Evolutionary conservation across 2,113 vertebrate species (phyloP).

Genomic region (Halcyon malimbica): DNA sequence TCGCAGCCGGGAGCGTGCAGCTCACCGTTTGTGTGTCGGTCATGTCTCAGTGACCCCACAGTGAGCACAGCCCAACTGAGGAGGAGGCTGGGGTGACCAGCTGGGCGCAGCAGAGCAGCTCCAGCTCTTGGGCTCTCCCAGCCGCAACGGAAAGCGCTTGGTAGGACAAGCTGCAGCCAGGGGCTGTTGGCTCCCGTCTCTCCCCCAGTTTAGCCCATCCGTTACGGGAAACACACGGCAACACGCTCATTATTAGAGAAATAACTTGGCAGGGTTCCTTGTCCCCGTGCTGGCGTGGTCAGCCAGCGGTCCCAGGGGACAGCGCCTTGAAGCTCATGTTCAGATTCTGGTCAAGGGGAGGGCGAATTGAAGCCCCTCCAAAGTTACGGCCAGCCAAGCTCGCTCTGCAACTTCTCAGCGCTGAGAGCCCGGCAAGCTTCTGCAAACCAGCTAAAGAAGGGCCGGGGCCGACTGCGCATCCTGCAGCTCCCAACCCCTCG

Average conservation of each 20-base stretch:
- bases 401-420: not conserved
- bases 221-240: accelerated
- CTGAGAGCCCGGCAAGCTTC: accelerated
- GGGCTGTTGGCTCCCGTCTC: not conserved
- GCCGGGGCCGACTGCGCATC: not conserved
- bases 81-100: accelerated
- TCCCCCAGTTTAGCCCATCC: not conserved
- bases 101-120: not conserved
- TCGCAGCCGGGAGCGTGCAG: not conserved
- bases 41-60: not conserved
- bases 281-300: accelerated
- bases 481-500: not conserved
- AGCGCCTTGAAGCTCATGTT: accelerated
- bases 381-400: not conserved
- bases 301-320: not conserved
- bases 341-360: accelerated
- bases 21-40: accelerated
- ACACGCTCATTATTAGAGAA: accelerated
- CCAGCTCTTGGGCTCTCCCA: accelerated
- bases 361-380: not conserved
- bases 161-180: not conserved
- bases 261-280: not conserved
- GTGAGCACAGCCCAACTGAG: not conserved
- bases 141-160: accelerated
- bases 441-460: not conserved